A percentile compares a stretch with the other conserved stretches of the same genome.
These are phyloP conservation scores for Ranitomeya imitator DNA, from an alignment of 2,113 vertebrate species.

Conservation along the genomic window DNA sequence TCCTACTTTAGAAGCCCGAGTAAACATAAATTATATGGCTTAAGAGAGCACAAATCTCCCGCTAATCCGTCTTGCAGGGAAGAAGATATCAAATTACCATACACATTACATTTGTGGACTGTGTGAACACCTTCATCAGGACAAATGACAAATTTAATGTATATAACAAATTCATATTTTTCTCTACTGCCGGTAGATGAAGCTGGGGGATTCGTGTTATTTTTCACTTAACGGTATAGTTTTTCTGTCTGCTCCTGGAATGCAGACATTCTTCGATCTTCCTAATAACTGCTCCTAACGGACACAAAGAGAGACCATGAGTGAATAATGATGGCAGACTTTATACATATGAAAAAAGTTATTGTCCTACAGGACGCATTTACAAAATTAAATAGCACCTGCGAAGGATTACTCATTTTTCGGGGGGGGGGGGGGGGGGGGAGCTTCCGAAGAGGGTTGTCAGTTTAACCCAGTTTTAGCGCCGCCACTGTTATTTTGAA, in stretches of 20 bases:
- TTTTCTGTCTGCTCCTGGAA: slow-evolving; percentile 47
- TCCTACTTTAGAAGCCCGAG: slow-evolving; percentile 21
- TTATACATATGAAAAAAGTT: slow-evolving; percentile 46
- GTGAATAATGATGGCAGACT: slow-evolving; percentile 21
- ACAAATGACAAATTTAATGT: slow-evolving; percentile 56
- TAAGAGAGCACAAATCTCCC: slow-evolving; percentile 46
- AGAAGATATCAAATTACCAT: slow-evolving; percentile 55
- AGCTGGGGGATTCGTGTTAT: slow-evolving; percentile 41
- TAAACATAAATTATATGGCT: slow-evolving; percentile 46
- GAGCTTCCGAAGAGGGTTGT: neutral
- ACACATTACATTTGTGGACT: slow-evolving; percentile 50
- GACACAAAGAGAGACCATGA: slow-evolving; percentile 34
- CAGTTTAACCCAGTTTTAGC: slow-evolving; percentile 10
- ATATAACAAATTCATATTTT: slow-evolving; percentile 49
- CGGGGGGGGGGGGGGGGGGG: neutral
- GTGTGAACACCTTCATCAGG: slow-evolving; percentile 54
- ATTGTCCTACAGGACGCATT: slow-evolving; percentile 23
- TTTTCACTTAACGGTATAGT: slow-evolving; percentile 45
- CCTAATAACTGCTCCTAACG: slow-evolving; percentile 53
- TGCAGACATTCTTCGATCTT: slow-evolving; percentile 51
- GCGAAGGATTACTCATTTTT: slow-evolving; percentile 43
- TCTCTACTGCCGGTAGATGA: slow-evolving; percentile 25
- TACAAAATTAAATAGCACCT: slow-evolving; percentile 50
- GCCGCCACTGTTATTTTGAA: neutral
- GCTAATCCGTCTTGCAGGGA: slow-evolving; percentile 49